phyloP scores from a whole-genome alignment of 2,797 vertebrate species.

The Apodemus agrarius region DNA sequence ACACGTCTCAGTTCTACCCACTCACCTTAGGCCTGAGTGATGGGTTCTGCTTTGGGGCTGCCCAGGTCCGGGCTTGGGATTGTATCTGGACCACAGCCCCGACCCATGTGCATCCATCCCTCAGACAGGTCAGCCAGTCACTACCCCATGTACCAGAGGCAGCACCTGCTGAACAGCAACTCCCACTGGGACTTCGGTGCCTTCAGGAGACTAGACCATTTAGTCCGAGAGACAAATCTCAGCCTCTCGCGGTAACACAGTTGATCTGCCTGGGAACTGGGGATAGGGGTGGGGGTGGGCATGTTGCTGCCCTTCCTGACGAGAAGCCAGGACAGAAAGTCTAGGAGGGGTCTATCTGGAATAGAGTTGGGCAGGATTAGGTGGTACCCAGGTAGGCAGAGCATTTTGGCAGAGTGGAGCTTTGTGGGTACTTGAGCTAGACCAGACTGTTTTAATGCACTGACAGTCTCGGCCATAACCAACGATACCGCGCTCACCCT shows the following conservation, averaged over 20 bases:
- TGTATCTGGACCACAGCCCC: neutral
- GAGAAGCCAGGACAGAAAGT: neutral
- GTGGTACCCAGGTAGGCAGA: too few species aligned
- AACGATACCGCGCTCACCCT: neutral
- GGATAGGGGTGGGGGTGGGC: too few species aligned
- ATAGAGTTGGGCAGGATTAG: neutral
- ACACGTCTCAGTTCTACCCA: neutral
- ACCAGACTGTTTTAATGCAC: rapidly evolving
- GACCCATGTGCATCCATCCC: neutral
- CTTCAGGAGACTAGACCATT: constrained; percentile 91
- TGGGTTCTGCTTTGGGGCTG: neutral
- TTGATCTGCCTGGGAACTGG: neutral
- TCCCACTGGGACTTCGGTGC: constrained; percentile 95
- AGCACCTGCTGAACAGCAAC: constrained; percentile 96
- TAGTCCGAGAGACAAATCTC: constrained; percentile 92
- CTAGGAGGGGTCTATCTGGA: too few species aligned
- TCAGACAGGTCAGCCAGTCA: constrained; percentile 92
- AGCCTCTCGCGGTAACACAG: constrained; percentile 90
- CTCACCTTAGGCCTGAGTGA: neutral
- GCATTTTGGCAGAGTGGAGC: neutral
- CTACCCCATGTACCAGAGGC: constrained; percentile 95
- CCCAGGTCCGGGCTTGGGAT: neutral
- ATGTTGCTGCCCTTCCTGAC: neutral
- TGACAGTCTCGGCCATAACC: neutral
- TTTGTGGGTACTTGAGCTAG: neutral